Conservation (phyloP, 2,113 vertebrate genomes). For the Xenotilapia leptura region DNA sequence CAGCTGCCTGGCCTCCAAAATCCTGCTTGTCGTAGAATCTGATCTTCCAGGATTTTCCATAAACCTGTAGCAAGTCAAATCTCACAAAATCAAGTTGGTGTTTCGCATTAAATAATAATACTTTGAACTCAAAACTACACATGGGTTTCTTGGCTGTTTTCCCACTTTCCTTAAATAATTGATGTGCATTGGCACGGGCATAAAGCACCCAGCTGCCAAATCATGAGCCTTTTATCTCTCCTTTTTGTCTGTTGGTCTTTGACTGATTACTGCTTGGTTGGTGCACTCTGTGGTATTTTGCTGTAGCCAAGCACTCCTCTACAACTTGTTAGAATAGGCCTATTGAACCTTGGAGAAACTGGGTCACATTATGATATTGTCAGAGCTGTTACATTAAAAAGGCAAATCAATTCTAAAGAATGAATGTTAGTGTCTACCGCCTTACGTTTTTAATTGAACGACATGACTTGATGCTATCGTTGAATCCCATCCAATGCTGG, state of each 20-base stretch:
- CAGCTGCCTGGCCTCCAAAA: conserved; percentile 39
- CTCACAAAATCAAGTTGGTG: not conserved
- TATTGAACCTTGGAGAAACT: not conserved
- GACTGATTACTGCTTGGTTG: conserved; percentile 38
- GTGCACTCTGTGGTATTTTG: conserved; percentile 44
- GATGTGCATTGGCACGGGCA: not conserved
- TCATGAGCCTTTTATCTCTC: conserved; percentile 52
- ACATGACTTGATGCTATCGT: conserved; percentile 60
- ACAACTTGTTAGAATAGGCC: not conserved
- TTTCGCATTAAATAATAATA: not conserved
- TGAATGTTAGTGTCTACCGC: not conserved
- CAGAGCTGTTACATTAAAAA: not conserved
- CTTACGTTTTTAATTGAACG: conserved; percentile 56
- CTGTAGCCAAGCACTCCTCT: not conserved
- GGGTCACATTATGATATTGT: not conserved
- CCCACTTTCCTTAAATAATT: conserved; percentile 13
- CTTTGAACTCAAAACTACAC: not conserved
- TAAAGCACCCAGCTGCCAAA: conserved; percentile 35
- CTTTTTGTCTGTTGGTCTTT: conserved; percentile 47
- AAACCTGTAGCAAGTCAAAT: conserved; percentile 5
- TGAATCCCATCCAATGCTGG: conserved; percentile 63
- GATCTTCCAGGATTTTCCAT: conserved; percentile 52
- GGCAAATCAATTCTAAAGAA: not conserved
- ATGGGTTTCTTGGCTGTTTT: conserved; percentile 36
- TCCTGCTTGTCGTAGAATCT: conserved; percentile 43